These are phyloP conservation scores for Balaeniceps rex DNA, from an alignment of 2,113 vertebrate genomes.

Conservation along the genomic window DNA sequence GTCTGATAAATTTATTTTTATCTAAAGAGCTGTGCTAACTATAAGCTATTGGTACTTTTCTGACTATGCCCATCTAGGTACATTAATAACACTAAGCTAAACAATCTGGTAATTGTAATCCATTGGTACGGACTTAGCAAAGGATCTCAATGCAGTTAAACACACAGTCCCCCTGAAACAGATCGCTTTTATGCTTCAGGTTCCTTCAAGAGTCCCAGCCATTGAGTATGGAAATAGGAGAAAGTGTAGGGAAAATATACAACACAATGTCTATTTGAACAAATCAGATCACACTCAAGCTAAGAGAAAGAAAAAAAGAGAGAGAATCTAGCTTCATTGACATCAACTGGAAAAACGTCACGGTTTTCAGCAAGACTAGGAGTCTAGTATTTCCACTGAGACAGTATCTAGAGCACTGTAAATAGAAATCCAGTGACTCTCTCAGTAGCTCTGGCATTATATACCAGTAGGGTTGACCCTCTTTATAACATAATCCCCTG, in stretches of 20 bases:
- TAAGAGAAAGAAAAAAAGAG: not conserved
- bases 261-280: not conserved
- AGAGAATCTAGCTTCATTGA: not conserved
- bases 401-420: not conserved
- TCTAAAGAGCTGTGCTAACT: not conserved
- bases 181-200: fast-evolving
- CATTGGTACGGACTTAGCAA: not conserved
- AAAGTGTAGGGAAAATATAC: not conserved
- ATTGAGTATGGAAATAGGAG: not conserved
- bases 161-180: not conserved
- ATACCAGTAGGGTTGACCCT: not conserved
- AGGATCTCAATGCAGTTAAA: not conserved
- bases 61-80: not conserved
- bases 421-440: not conserved
- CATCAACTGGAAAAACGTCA: not conserved
- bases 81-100: not conserved
- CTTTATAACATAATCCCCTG: not conserved
- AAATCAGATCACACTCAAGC: not conserved
- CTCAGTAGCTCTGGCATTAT: not conserved
- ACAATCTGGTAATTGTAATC: not conserved
- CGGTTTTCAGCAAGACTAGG: not conserved
- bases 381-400: not conserved
- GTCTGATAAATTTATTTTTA: not conserved
- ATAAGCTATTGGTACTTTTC: not conserved
- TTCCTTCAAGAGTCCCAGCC: not conserved